Evolutionary conservation across 1,140 invertebrate genomes (phyloP), one percentile per base, ranked within the genome.

Genomic region (Vollenhovia emeryi): DNA sequence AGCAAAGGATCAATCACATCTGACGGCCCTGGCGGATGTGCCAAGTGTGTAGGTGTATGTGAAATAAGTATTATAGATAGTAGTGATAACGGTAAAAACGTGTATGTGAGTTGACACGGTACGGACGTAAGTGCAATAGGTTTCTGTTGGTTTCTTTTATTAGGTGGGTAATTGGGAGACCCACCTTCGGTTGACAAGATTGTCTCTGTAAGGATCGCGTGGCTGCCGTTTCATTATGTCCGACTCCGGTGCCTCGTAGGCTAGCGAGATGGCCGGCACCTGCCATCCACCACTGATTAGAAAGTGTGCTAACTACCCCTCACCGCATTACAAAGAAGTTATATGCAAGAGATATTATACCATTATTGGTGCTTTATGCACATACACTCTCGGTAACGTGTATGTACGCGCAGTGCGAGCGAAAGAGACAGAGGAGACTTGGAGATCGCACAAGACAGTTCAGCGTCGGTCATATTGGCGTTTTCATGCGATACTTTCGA

Each of bases 141-240:
- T 69, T 60, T 80, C 30, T 43, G 76, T 71, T 83, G 84, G 48
- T 87, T 89, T 87, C 36, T 83, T 86, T 90, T 45, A n/a, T 60
- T 76, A 68, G 75, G 91, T 93, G 92, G 92, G 90, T 86, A 92
- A 90, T 90, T 90, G 76, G 87, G 85, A 87, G 88, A 94, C 93
- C 94, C 95, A 98, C 97, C 98, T 98, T 96, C 98, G 97, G 96
- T 99, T 99, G 94, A 99, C 98, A 95, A 99, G 96, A 96, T 98
- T 98, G 96, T 99, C 98, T 95, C 97, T 97, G 96, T 97, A 97
- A 93, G 98, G 98, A 96, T 99, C 97, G 96, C 98, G 97, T 91
- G 98, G 98, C 96, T 98, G 97, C 94, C 98, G 96, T 97, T 99
- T 99, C 98, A 99, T 99, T 96, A 99, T 99, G 97, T 99, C 98